Evolutionary conservation across 2,888 invertebrate species (phyloP).

Genomic region (Polymixis lichenea): DNA sequence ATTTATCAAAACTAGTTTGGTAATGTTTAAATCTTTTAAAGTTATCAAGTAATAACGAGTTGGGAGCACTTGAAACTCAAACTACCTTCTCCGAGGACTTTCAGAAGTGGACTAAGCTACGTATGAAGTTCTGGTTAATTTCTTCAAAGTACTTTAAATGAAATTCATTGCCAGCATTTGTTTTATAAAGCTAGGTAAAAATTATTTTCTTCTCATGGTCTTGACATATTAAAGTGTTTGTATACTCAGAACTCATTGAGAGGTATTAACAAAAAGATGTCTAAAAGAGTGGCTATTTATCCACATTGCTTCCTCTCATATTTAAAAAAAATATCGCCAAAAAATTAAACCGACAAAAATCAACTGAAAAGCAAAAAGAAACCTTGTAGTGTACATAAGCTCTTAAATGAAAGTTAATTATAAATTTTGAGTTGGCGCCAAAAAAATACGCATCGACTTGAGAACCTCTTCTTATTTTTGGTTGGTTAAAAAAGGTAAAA

Average conservation of each 20-base stretch:
- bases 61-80: constrained; percentile 46
- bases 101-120: constrained; percentile 39
- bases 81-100: constrained; percentile 41
- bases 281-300: neutral
- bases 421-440: no score
- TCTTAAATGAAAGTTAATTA: no score
- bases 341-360: no score
- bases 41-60: constrained; percentile 53
- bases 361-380: no score
- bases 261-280: neutral
- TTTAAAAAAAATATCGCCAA: neutral
- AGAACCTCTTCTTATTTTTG: no score
- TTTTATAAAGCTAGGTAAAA: constrained; percentile 18
- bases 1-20: constrained; percentile 34
- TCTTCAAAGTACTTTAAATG: constrained; percentile 18
- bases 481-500: neutral
- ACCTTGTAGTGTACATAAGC: no score
- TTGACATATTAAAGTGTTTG: constrained; percentile 7
- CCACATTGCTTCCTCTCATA: neutral
- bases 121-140: constrained; percentile 44
- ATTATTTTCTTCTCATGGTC: neutral
- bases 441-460: no score
- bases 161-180: constrained; percentile 31
- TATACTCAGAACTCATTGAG: neutral
- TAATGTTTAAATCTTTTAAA: constrained; percentile 54